Conservation (phyloP, 2,113 vertebrate species). For the Jaculus jaculus region DNA sequence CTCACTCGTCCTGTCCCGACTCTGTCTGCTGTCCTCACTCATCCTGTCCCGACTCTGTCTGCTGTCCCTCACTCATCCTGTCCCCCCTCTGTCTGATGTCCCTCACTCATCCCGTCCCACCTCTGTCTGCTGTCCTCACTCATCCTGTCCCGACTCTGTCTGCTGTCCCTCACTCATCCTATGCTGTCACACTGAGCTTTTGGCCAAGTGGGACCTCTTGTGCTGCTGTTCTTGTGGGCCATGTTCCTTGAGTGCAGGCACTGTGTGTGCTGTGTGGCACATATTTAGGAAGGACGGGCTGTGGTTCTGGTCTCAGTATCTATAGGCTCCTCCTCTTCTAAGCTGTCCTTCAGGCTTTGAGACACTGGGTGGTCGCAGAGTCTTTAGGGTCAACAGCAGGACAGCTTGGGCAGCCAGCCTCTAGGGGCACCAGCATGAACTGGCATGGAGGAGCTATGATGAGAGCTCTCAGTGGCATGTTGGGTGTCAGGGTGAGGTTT, state of each 20-base stretch:
- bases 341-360: background rate
- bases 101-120: too few species aligned
- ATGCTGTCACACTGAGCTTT: background rate
- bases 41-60: too few species aligned
- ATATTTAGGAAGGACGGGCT: too few species aligned
- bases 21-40: background rate
- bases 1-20: background rate
- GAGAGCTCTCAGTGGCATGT: background rate
- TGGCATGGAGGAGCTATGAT: accelerated
- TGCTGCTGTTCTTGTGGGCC: background rate
- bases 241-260: background rate
- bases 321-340: too few species aligned
- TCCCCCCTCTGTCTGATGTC: background rate
- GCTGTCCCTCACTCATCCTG: too few species aligned
- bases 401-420: background rate
- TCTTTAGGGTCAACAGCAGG: accelerated
- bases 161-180: background rate
- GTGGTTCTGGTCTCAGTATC: background rate
- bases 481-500: background rate
- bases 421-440: background rate
- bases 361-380: background rate
- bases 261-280: background rate
- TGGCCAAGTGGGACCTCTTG: too few species aligned
- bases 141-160: background rate
- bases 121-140: too few species aligned